These are phyloP conservation scores for Albula goreensis DNA, from an alignment of 2,113 vertebrate genomes.

Conservation along the genomic window DNA sequence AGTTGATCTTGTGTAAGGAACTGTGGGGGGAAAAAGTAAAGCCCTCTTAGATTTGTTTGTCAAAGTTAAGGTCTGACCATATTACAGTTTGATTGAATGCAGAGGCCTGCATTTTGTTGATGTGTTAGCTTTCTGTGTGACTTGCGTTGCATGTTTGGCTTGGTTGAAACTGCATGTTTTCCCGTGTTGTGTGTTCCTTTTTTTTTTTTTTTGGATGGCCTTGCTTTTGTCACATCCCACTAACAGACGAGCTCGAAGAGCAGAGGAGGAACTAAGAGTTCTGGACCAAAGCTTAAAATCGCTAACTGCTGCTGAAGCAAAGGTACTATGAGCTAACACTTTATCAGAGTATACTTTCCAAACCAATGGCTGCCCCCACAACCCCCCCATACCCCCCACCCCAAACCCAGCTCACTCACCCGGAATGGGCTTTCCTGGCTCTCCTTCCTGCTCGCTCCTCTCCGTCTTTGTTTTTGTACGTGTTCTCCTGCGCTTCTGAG, in stretches of 20 bases:
- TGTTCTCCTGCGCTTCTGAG: background rate
- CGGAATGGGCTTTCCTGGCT: slow-evolving; percentile 45
- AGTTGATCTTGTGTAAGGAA: slow-evolving; percentile 14
- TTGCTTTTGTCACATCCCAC: slow-evolving; percentile 83
- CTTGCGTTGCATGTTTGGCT: slow-evolving; percentile 26
- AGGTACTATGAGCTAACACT: slow-evolving; percentile 83
- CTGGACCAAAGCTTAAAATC: slow-evolving; percentile 96
- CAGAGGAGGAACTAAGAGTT: slow-evolving; percentile 89
- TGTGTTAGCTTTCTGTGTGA: background rate
- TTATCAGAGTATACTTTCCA: slow-evolving; percentile 54
- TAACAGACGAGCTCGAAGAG: slow-evolving; percentile 87
- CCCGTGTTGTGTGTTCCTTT: slow-evolving; percentile 2
- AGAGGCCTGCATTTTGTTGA: background rate
- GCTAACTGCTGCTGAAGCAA: slow-evolving; percentile 82
- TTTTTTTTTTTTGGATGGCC: slow-evolving; percentile 81
- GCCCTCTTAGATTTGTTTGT: slow-evolving; percentile 13
- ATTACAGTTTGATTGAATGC: background rate
- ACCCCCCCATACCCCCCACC: slow-evolving; percentile 62
- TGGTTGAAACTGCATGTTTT: slow-evolving; percentile 34
- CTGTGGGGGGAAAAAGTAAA: background rate
- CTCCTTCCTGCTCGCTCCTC: slow-evolving; percentile 63
- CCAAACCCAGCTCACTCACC: slow-evolving; percentile 55
- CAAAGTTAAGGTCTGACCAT: background rate
- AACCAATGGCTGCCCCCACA: slow-evolving; percentile 38
- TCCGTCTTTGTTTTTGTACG: slow-evolving; percentile 16